Conservation (phyloP, 2,888 invertebrate species). For the Myopa testacea region DNA sequence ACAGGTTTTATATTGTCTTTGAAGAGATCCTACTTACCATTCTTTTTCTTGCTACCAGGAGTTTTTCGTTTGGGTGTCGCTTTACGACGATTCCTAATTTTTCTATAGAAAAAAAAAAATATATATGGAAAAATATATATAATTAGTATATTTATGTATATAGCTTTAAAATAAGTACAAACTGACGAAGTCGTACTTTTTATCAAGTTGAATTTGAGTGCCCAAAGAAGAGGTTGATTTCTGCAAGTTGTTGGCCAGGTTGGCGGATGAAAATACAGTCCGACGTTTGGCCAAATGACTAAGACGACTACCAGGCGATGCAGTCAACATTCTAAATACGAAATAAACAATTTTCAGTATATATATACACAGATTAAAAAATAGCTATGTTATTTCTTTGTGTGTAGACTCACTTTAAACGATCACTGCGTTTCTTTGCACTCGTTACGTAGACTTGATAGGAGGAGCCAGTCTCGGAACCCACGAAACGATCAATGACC, state of each 20-base stretch:
- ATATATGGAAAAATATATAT: background rate
- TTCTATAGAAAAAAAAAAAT: constrained; percentile 50
- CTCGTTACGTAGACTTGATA: constrained; percentile 71
- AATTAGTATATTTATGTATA: background rate
- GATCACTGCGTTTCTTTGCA: constrained; percentile 73
- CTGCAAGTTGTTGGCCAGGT: constrained; percentile 70
- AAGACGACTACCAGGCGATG: constrained; percentile 81
- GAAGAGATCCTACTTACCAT: constrained; percentile 46
- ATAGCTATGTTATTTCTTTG: constrained; percentile 33
- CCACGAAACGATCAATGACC: constrained; percentile 78
- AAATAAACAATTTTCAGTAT: constrained; percentile 13
- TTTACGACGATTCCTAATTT: constrained; percentile 59
- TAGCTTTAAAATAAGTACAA: background rate
- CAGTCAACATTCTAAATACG: constrained; percentile 63
- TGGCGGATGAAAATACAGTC: constrained; percentile 81
- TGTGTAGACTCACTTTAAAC: constrained; percentile 70
- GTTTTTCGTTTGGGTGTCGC: constrained; percentile 70
- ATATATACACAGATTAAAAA: background rate
- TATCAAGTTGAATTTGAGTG: constrained; percentile 63
- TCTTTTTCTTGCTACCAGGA: constrained; percentile 70
- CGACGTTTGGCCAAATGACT: constrained; percentile 82
- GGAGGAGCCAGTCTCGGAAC: constrained; percentile 79
- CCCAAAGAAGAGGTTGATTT: constrained; percentile 59
- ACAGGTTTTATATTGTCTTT: background rate
- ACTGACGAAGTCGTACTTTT: constrained; percentile 55